phyloP scores from a whole-genome alignment of 2,888 invertebrate species.

The Eucera pruinosa region DNA sequence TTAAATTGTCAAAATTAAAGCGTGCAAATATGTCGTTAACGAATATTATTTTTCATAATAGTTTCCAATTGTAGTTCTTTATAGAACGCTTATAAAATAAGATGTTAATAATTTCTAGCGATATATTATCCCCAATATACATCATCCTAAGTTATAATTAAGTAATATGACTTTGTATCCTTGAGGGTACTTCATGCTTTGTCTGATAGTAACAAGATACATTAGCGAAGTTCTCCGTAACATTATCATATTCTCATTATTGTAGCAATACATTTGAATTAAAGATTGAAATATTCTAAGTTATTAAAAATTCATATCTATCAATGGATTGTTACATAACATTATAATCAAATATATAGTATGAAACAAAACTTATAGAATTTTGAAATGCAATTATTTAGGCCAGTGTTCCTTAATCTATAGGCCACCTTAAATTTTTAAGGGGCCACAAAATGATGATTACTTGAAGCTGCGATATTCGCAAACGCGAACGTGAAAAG shows the following conservation, averaged over 20 bases:
- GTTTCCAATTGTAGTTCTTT: neutral
- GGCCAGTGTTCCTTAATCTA: too few relatives aligned
- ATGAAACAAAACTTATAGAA: neutral
- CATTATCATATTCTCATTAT: neutral
- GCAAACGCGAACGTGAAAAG: too few relatives aligned
- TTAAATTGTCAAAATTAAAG: neutral
- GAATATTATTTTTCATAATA: neutral
- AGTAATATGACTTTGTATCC: conserved; percentile 30
- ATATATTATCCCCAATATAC: neutral
- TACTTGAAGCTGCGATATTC: too few relatives aligned
- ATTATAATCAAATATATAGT: neutral
- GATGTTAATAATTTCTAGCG: neutral
- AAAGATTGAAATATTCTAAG: neutral
- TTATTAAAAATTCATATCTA: neutral
- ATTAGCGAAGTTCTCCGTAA: neutral
- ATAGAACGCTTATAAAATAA: neutral
- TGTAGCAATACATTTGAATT: neutral
- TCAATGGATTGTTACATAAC: conserved; percentile 36
- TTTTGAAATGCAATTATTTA: neutral
- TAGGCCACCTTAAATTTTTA: too few relatives aligned
- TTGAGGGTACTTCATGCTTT: conserved; percentile 18
- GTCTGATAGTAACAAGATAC: neutral
- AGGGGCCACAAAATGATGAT: too few relatives aligned
- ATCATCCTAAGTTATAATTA: conserved; percentile 4
- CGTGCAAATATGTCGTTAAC: neutral